Conservation (phyloP, 2,888 invertebrate species). For the Zhuqinia jingwanae region DNA sequence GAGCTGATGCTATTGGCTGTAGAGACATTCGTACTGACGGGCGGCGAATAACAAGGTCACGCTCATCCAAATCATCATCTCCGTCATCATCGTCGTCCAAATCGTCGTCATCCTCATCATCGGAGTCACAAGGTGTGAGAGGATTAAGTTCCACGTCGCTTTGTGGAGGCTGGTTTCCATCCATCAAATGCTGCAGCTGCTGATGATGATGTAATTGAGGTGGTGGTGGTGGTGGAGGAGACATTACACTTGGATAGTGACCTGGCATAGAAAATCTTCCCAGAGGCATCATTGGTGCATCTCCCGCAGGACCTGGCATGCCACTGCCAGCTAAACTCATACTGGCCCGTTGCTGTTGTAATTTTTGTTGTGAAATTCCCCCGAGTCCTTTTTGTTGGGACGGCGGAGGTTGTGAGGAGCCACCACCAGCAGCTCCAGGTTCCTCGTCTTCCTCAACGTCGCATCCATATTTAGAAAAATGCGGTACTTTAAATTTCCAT, state of each 20-base stretch:
- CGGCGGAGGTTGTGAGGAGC: neutral
- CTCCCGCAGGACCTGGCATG: constrained; percentile 14
- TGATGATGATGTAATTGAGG: neutral
- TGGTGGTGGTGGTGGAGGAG: neutral
- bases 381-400: constrained; percentile 79
- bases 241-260: constrained; percentile 15
- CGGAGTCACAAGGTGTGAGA: constrained; percentile 72
- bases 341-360: constrained; percentile 45
- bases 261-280: constrained; percentile 18
- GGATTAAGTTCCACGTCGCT: constrained; percentile 74
- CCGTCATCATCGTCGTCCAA: constrained; percentile 48
- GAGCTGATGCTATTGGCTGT: neutral
- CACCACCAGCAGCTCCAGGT: constrained; percentile 7
- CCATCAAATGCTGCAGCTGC: neutral
- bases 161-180: neutral
- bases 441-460: constrained; percentile 93
- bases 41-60: constrained; percentile 3
- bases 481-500: constrained; percentile 76
- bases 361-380: constrained; percentile 67
- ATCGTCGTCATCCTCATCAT: constrained; percentile 50
- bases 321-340: constrained; percentile 5
- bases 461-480: constrained; percentile 88
- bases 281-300: neutral
- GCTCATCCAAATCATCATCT: constrained; percentile 38
- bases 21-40: constrained; percentile 9